Evolutionary conservation across 2,113 vertebrate genomes (phyloP).

Genomic region (Phaetusa simplex): DNA sequence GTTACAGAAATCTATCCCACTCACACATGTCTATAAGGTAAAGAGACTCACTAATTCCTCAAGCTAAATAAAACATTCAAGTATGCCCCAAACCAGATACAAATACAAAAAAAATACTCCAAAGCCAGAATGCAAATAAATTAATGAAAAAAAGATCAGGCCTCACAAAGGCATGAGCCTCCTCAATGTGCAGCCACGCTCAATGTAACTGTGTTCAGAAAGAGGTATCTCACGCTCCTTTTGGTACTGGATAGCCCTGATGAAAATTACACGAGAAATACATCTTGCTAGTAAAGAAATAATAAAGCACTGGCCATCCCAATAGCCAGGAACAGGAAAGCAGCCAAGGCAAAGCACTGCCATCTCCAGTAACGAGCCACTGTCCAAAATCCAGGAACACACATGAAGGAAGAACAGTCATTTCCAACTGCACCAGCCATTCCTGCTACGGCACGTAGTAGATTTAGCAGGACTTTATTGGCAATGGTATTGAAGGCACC

Average conservation of each 20-base stretch:
- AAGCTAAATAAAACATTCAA: not conserved
- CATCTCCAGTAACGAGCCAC: not conserved
- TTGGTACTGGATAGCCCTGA: not conserved
- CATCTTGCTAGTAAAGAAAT: not conserved
- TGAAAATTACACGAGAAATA: not conserved
- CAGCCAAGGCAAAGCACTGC: not conserved
- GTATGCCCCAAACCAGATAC: not conserved
- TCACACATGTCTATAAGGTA: not conserved
- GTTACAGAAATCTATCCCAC: not conserved
- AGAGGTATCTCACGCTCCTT: not conserved
- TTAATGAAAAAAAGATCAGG: not conserved
- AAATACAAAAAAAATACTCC: not conserved
- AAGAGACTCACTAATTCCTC: not conserved
- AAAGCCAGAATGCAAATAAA: not conserved
- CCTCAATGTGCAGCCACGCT: not conserved
- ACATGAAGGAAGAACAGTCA: not conserved
- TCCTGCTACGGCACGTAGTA: rapidly evolving
- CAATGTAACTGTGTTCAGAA: not conserved
- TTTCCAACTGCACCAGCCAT: not conserved
- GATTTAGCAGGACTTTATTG: not conserved
- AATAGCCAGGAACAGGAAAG: not conserved
- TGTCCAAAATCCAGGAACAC: not conserved
- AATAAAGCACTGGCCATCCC: not conserved
- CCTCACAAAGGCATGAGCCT: not conserved
- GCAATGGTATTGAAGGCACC: not conserved